phyloP scores from a whole-genome alignment of 2,113 vertebrate species.

The Clarias batrachus region DNA sequence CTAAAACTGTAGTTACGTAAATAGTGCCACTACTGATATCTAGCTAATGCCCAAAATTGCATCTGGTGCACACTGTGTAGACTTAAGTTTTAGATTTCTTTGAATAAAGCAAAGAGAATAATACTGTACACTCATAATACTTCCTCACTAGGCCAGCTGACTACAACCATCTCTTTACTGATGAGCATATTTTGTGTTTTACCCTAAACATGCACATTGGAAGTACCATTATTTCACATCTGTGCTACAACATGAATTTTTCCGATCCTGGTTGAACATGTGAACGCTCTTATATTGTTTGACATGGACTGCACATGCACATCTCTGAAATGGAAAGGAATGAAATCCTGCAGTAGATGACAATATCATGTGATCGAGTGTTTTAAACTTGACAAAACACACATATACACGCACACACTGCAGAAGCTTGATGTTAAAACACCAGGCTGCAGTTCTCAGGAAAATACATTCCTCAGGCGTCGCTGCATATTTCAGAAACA shows the following conservation, averaged over 20 bases:
- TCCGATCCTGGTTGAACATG: not conserved
- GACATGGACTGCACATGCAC: not conserved
- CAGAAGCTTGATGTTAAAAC: not conserved
- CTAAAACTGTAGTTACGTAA: not conserved
- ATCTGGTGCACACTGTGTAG: not conserved
- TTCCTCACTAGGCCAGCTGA: not conserved
- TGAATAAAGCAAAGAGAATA: not conserved
- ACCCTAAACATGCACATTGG: not conserved
- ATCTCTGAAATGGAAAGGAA: not conserved
- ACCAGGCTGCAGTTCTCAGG: not conserved
- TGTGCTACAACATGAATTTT: not conserved
- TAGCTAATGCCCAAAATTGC: not conserved
- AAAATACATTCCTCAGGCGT: not conserved
- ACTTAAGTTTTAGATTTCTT: not conserved
- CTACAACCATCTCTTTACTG: slow-evolving; percentile 14
- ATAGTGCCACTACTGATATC: not conserved
- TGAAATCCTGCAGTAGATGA: not conserved
- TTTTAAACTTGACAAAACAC: not conserved
- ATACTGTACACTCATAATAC: not conserved
- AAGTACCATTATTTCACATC: not conserved
- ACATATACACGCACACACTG: not conserved
- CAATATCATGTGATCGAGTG: not conserved
- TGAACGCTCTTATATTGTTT: not conserved
- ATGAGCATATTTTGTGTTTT: slow-evolving; percentile 5
- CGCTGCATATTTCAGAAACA: not conserved